Percentiles rank a stretch among this genome's conserved stretches.
Evolutionary conservation across 2,797 vertebrate genomes (phyloP).

Genomic region (Harpagifer antarcticus): DNA sequence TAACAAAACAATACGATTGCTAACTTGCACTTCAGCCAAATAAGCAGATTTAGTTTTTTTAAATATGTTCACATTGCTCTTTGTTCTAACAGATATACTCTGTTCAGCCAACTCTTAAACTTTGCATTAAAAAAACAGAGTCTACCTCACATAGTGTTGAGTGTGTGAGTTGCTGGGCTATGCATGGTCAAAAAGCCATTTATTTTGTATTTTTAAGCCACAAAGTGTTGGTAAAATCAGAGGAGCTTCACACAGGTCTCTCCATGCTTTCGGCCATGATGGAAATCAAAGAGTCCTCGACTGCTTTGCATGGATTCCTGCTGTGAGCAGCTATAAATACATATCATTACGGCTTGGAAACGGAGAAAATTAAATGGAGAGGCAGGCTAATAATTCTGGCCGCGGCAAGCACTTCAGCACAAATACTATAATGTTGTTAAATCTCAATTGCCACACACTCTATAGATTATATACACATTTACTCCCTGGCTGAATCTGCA

Average conservation of each 20-base stretch:
- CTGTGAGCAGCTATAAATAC: slow-evolving; percentile 25
- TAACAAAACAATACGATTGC: slow-evolving; percentile 45
- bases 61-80: neutral
- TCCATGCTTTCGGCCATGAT: slow-evolving; percentile 18
- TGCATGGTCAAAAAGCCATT: neutral
- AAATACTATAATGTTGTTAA: slow-evolving; percentile 43
- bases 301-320: slow-evolving; percentile 18
- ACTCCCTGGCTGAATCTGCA: slow-evolving; percentile 14
- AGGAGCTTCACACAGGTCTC: slow-evolving; percentile 18
- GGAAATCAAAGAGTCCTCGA: slow-evolving; percentile 19
- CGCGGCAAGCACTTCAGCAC: slow-evolving; percentile 35
- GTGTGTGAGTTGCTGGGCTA: neutral
- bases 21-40: slow-evolving; percentile 36
- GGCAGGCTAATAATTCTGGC: slow-evolving; percentile 12
- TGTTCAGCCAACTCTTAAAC: neutral
- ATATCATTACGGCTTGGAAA: slow-evolving; percentile 32
- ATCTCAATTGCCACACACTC: slow-evolving; percentile 31
- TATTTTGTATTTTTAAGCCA: neutral
- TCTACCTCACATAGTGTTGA: neutral
- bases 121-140: neutral
- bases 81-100: slow-evolving; percentile 15
- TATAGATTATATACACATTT: slow-evolving; percentile 21
- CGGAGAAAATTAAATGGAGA: slow-evolving; percentile 30
- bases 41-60: slow-evolving; percentile 42
- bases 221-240: slow-evolving; percentile 1